These are phyloP conservation scores for Hippocampus mohnikei DNA, from an alignment of 2,113 vertebrate species.

Conservation along the genomic window DNA sequence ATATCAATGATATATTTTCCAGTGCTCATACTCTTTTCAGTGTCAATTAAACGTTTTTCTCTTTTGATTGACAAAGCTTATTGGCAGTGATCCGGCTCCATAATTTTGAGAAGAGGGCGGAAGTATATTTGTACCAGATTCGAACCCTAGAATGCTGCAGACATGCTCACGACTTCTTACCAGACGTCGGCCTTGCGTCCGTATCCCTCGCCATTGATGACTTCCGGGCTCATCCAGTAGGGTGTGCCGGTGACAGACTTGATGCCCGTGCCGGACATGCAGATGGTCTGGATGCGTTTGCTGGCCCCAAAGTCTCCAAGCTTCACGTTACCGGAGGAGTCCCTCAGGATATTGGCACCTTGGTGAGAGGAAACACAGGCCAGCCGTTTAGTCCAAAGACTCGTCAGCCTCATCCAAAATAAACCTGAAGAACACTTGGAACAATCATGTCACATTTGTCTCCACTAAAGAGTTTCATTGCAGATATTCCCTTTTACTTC, in stretches of 20 bases:
- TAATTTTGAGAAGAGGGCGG: too few species aligned
- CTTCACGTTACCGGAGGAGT: slow-evolving; percentile 88
- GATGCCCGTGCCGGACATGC: slow-evolving; percentile 90
- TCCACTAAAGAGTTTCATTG: too few species aligned
- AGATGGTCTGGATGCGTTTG: slow-evolving; percentile 93
- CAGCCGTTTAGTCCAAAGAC: neutral
- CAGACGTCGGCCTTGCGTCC: slow-evolving; percentile 91
- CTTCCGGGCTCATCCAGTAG: slow-evolving; percentile 94
- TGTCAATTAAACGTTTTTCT: too few species aligned
- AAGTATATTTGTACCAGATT: too few species aligned
- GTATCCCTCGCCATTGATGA: slow-evolving; percentile 90
- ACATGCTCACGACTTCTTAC: slow-evolving; percentile 64
- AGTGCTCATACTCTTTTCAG: too few species aligned
- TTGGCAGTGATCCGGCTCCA: too few species aligned
- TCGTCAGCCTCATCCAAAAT: neutral
- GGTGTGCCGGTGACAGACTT: slow-evolving; percentile 92
- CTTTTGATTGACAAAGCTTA: too few species aligned
- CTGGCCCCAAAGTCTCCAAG: slow-evolving; percentile 91
- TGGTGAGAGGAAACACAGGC: slow-evolving; percentile 30
- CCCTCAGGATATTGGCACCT: slow-evolving; percentile 92
- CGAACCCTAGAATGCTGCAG: neutral
- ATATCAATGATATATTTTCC: too few species aligned
- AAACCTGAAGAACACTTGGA: too few species aligned
- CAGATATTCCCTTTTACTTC: too few species aligned
- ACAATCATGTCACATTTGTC: too few species aligned